Conservation (phyloP, 2,113 vertebrate genomes). For the Paratilapia polleni region DNA sequence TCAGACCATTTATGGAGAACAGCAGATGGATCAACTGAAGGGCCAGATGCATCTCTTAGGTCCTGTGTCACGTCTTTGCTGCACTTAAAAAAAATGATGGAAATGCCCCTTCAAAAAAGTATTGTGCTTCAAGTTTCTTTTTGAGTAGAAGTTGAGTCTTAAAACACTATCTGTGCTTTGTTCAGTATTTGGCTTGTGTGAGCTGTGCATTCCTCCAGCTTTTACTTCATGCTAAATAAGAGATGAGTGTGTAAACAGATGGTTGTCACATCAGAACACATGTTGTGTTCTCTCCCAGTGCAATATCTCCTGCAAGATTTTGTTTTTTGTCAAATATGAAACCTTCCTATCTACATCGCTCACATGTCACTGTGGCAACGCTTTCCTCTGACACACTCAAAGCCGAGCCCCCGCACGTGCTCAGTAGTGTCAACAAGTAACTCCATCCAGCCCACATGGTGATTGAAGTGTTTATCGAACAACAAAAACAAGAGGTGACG, state of each 20-base stretch:
- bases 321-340: constrained; percentile 32
- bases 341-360: constrained; percentile 50
- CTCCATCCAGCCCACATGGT: background rate
- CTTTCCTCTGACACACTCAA: constrained; percentile 8
- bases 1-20: too few species aligned
- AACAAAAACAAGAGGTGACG: constrained; percentile 35
- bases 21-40: background rate
- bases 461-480: constrained; percentile 50
- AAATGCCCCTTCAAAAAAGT: background rate
- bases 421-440: constrained; percentile 43
- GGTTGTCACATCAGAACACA: constrained; percentile 10
- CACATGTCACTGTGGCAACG: constrained; percentile 37
- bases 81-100: background rate
- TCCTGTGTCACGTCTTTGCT: background rate
- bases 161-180: background rate
- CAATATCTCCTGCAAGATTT: constrained; percentile 1
- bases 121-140: background rate
- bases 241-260: constrained; percentile 16
- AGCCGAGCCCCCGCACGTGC: constrained; percentile 28
- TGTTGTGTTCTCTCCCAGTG: constrained; percentile 11
- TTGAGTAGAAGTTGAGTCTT: background rate
- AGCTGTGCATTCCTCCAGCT: background rate
- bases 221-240: constrained; percentile 13
- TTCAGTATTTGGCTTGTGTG: background rate
- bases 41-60: background rate